Base-by-base conservation (phyloP, 2,113 vertebrate genomes). In the Tragulus kanchil region DNA sequence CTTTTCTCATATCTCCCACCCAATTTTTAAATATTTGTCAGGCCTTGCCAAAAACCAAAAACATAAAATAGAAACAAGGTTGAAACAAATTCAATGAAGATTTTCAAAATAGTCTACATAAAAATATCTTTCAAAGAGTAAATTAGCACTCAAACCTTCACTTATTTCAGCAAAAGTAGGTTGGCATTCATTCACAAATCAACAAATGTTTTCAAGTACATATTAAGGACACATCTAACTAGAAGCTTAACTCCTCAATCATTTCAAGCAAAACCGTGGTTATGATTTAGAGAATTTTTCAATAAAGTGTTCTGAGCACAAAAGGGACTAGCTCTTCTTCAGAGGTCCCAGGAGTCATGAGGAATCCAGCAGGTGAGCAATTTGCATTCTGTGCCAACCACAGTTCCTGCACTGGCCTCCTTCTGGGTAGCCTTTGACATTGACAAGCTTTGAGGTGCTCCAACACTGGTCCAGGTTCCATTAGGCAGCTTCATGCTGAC, bases 371-470 rank as follows among this genome's bases (percentile, higher is more conserved):
- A 85, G 54, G 56, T 16, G 6, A 73, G 19, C 10, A 10, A 62
- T 86, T 28, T 84, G 61, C 42, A 28, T 42, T 78, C 50, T 71
- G 2, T 42, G 15, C 28, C 36, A 26, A 48, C 50, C 14, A 42
- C 12, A 21, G 14, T 2, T 67, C 10, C 6, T 64, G 7, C 8
- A 25, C 25, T n/a, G n/a, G 28, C 42, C 58, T 77, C 12, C 8
- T 9, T 5, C 11, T 45, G 58, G 52, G 69, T 71, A 64, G 75
- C 36, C 88, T 95, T 85, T 78, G 77, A 77, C 82, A 73, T 1
- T 95, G 95, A 85, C 85, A 96, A 25, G 82, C 23, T n/a, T 25
- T 67, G 48, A 90, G 81, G 42, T 77, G 14, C 28, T 93, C 58
- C 64, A 54, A 31, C 67, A 13, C 9, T 85, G 36, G 69, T 79